Evolutionary conservation across 2,888 invertebrate genomes (phyloP).

Genomic region (Nasonovia ribisnigri): DNA sequence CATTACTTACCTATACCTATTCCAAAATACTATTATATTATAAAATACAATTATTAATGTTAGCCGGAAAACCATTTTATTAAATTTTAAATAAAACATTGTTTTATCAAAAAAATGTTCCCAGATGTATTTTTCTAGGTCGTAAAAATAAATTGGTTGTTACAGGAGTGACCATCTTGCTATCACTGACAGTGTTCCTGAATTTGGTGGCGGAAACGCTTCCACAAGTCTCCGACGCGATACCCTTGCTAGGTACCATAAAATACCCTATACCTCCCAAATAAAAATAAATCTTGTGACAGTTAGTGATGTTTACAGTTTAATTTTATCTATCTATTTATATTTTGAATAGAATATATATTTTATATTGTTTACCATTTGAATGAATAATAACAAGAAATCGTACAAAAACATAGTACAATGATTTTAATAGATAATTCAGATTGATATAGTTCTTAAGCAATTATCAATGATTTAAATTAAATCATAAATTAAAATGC

Average conservation of each 20-base stretch:
- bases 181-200: constrained; percentile 97
- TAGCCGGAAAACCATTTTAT: constrained; percentile 19
- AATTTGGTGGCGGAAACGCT: constrained; percentile 98
- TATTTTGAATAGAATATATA: constrained; percentile 56
- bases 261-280: constrained; percentile 67
- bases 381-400: constrained; percentile 53
- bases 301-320: constrained; percentile 66
- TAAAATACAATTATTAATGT: constrained; percentile 1
- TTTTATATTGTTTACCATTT: constrained; percentile 59
- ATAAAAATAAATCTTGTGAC: constrained; percentile 58
- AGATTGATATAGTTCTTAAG: neutral
- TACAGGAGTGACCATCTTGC: constrained; percentile 95
- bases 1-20: neutral
- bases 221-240: constrained; percentile 79
- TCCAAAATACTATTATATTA: neutral
- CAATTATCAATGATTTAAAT: neutral
- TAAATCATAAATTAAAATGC: neutral
- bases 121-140: constrained; percentile 59
- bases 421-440: neutral
- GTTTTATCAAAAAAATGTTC: constrained; percentile 53
- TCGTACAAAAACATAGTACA: constrained; percentile 50
- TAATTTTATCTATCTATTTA: constrained; percentile 67
- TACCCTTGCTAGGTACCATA: constrained; percentile 75
- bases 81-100: constrained; percentile 57
- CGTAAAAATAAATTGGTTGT: constrained; percentile 68